Percentiles rank a stretch among this genome's conserved stretches.
These are phyloP conservation scores for Saccopteryx leptura DNA, from an alignment of 2,113 vertebrate genomes.

Conservation along the genomic window DNA sequence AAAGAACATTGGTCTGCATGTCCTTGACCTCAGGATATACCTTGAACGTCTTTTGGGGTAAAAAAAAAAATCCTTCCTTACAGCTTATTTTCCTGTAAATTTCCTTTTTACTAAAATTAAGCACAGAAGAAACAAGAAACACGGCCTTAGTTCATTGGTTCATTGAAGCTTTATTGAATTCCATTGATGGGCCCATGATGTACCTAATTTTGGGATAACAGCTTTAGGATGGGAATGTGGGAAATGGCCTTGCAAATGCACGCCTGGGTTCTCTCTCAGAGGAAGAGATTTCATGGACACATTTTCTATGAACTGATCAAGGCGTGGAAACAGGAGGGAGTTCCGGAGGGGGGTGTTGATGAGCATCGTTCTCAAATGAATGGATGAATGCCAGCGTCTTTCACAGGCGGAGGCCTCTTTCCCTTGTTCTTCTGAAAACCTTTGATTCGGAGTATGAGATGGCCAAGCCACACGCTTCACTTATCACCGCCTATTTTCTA, in stretches of 20 bases:
- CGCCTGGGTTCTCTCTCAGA: background rate
- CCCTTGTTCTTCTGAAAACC: constrained; percentile 69
- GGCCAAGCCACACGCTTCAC: constrained; percentile 70
- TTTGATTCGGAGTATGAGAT: constrained; percentile 74
- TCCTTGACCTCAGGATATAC: constrained; percentile 60
- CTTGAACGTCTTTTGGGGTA: background rate
- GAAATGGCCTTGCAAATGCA: background rate
- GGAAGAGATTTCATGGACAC: background rate
- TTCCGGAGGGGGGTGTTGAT: background rate
- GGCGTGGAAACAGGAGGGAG: background rate
- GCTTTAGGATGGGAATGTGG: constrained; percentile 3
- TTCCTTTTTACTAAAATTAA: constrained; percentile 50
- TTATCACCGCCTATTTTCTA: constrained; percentile 79
- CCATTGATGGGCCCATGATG: background rate
- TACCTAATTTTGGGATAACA: constrained; percentile 46
- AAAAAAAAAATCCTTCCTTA: background rate
- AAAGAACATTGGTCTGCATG: constrained; percentile 50
- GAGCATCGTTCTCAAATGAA: constrained; percentile 2
- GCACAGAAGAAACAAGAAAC: constrained; percentile 53
- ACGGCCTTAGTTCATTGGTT: background rate
- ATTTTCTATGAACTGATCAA: constrained; percentile 33
- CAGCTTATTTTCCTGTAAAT: constrained; percentile 42
- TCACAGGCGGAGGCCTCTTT: background rate
- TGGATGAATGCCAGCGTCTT: background rate
- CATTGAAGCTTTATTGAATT: constrained; percentile 4